phyloP scores from a whole-genome alignment of 2,797 vertebrate genomes.

The Ctenopoma kingsleyae region DNA sequence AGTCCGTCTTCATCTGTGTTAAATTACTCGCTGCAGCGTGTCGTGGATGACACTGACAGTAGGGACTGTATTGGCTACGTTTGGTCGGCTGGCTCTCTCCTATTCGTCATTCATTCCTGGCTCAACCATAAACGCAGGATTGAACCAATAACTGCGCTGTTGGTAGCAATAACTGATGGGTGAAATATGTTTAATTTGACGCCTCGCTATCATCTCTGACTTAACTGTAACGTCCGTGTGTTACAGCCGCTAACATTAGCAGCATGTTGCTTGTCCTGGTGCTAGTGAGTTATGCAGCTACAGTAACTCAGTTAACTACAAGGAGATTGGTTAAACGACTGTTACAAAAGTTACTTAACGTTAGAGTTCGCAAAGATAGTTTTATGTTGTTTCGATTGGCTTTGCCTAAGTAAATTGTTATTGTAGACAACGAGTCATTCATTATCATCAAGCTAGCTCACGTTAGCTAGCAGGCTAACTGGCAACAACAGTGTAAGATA shows the following conservation, averaged over 20 bases:
- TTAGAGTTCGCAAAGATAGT: not conserved
- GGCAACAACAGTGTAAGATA: constrained; percentile 12
- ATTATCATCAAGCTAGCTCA: constrained; percentile 22
- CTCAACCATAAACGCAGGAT: constrained; percentile 14
- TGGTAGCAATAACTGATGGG: not conserved
- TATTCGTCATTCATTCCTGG: constrained; percentile 61
- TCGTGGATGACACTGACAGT: constrained; percentile 41
- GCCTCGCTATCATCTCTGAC: not conserved
- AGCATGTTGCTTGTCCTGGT: constrained; percentile 14
- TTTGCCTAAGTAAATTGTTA: not conserved
- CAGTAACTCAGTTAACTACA: constrained; percentile 34
- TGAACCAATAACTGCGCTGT: not conserved
- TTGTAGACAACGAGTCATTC: not conserved
- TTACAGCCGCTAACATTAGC: constrained; percentile 58
- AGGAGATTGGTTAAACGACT: not conserved
- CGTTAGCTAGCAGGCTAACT: constrained; percentile 54
- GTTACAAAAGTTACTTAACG: constrained; percentile 15
- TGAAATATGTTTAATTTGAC: not conserved
- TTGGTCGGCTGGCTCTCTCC: constrained; percentile 37
- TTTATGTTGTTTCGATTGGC: not conserved
- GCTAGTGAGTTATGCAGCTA: constrained; percentile 34
- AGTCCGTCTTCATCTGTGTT: not conserved
- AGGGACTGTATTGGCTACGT: constrained; percentile 20
- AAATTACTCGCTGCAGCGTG: not conserved
- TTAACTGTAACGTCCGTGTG: constrained; percentile 2